These are phyloP conservation scores for Chelidonichthys spinosus DNA, from an alignment of 2,797 vertebrate genomes.

Conservation along the genomic window DNA sequence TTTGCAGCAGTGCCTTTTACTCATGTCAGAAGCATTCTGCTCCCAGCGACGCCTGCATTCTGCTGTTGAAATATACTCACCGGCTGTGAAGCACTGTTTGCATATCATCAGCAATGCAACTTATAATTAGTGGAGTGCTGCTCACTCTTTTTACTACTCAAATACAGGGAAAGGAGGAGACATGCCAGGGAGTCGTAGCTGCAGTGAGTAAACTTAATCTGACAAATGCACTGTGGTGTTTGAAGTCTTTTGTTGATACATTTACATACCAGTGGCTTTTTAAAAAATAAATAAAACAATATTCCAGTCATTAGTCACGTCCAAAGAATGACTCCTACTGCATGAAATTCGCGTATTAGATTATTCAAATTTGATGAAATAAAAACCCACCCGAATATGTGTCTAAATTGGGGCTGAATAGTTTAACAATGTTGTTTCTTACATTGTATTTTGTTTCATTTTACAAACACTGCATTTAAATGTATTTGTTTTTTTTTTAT, in stretches of 20 bases:
- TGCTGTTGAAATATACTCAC: conserved; percentile 48
- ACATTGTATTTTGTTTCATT: neutral
- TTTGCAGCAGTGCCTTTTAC: conserved; percentile 12
- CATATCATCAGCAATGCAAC: conserved; percentile 48
- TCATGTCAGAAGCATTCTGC: conserved; percentile 33
- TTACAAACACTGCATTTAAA: neutral
- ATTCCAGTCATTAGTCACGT: conserved; percentile 13
- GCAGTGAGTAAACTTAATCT: conserved; percentile 28
- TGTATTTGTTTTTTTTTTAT: neutral
- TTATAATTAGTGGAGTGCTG: conserved; percentile 53
- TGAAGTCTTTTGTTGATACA: neutral
- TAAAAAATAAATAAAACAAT: neutral
- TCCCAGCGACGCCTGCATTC: conserved; percentile 17
- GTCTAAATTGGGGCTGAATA: neutral
- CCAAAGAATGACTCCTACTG: conserved; percentile 3
- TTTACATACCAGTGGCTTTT: conserved; percentile 22
- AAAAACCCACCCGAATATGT: neutral
- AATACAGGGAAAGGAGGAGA: conserved; percentile 14
- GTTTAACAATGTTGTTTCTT: neutral
- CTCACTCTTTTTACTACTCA: conserved; percentile 25
- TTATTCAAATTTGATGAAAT: conserved; percentile 2
- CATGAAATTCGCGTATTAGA: neutral
- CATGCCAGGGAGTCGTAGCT: conserved; percentile 15
- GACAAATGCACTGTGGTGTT: conserved; percentile 29
- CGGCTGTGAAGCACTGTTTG: conserved; percentile 50